phyloP scores from a whole-genome alignment of 2,888 invertebrate species.

The Drosophila anomelani region DNA sequence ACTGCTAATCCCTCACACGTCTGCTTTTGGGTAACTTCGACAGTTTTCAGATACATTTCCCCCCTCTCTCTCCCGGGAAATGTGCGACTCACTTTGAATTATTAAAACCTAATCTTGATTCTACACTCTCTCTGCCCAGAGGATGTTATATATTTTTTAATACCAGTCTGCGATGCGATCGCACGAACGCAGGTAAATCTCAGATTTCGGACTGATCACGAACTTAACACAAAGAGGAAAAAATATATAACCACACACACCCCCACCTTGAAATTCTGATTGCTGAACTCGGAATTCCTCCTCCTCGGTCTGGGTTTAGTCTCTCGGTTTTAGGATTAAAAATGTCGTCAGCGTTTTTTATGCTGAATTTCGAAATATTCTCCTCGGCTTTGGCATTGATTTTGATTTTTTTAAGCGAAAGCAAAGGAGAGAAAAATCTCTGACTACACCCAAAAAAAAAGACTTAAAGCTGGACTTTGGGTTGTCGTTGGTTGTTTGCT shows the following conservation, averaged over 20 bases:
- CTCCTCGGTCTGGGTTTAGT: conserved; percentile 58
- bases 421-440: neutral
- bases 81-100: conserved; percentile 68
- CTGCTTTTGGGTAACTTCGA: conserved; percentile 26
- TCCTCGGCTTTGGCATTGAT: conserved; percentile 67
- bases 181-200: conserved; percentile 68
- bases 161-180: conserved; percentile 70
- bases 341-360: conserved; percentile 79
- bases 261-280: conserved; percentile 25
- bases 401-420: conserved; percentile 24
- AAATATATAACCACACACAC: conserved; percentile 9
- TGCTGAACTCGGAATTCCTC: conserved; percentile 15
- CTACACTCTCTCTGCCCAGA: conserved; percentile 46
- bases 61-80: neutral
- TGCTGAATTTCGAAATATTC: conserved; percentile 60
- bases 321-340: conserved; percentile 77
- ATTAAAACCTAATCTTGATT: conserved; percentile 79
- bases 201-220: conserved; percentile 32
- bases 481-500: conserved; percentile 10
- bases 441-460: conserved; percentile 9
- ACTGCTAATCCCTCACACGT: conserved; percentile 69
- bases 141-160: conserved; percentile 58
- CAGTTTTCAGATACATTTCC: conserved; percentile 12
- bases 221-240: conserved; percentile 1
- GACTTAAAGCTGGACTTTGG: conserved; percentile 13